Evolutionary conservation across 2,797 vertebrate genomes (phyloP).

Genomic region (Lycodopsis pacificus): DNA sequence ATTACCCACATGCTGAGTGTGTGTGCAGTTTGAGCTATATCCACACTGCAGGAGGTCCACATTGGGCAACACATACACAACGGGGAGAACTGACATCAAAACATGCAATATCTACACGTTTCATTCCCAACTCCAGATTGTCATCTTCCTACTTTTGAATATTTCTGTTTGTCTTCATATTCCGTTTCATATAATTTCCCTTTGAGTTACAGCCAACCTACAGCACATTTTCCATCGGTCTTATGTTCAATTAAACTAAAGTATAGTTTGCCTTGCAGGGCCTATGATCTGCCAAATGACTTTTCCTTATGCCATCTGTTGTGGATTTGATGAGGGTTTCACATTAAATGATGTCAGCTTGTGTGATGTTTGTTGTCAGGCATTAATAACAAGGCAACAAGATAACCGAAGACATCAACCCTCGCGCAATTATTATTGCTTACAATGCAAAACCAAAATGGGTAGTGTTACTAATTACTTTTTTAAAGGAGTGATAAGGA

Average conservation of each 20-base stretch:
- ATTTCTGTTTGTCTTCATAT: conserved; percentile 9
- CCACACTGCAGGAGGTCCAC: conserved; percentile 15
- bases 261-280: background rate
- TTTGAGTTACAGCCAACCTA: conserved; percentile 9
- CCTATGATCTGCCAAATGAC: background rate
- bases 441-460: background rate
- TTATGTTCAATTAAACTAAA: conserved; percentile 20
- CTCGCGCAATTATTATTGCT: background rate
- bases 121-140: background rate
- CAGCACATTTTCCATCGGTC: background rate
- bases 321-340: conserved; percentile 22
- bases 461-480: background rate
- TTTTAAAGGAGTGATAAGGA: background rate
- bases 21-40: conserved; percentile 13
- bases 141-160: background rate
- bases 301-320: conserved; percentile 32
- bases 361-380: background rate
- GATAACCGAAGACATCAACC: background rate
- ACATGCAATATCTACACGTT: conserved; percentile 1
- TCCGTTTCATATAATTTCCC: conserved; percentile 5
- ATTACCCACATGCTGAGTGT: background rate
- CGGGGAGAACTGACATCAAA: background rate
- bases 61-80: background rate
- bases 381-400: conserved; percentile 10
- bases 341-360: conserved; percentile 6